phyloP scores from a whole-genome alignment of 2,113 vertebrate species.

The Atractosteus spatula region DNA sequence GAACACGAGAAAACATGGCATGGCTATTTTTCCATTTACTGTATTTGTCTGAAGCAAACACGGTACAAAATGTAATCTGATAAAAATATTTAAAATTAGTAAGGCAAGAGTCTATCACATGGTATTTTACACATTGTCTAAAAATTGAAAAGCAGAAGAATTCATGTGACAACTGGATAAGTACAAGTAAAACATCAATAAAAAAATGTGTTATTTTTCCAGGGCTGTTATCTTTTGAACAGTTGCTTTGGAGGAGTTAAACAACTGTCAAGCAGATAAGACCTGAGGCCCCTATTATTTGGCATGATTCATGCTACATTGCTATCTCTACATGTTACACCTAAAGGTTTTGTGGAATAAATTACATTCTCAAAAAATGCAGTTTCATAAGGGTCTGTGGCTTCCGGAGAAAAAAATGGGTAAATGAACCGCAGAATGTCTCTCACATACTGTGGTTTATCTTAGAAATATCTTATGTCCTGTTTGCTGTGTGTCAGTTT shows the following conservation, averaged over 20 bases:
- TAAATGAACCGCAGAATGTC: constrained; percentile 22
- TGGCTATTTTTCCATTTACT: too few relatives aligned
- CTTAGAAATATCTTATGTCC: too few relatives aligned
- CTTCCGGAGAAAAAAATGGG: constrained; percentile 5
- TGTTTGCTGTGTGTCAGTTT: too few relatives aligned
- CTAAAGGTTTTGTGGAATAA: constrained; percentile 2
- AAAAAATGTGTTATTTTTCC: neutral
- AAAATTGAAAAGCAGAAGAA: too few relatives aligned
- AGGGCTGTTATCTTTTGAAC: constrained; percentile 32
- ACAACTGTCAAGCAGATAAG: constrained; percentile 52
- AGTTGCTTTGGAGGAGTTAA: constrained; percentile 45
- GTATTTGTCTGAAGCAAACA: too few relatives aligned
- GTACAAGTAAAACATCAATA: neutral
- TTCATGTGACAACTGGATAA: too few relatives aligned
- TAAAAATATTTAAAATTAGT: too few relatives aligned
- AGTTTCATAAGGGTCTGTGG: neutral
- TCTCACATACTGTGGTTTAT: constrained; percentile 9
- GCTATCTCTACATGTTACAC: constrained; percentile 1
- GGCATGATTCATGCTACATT: constrained; percentile 26
- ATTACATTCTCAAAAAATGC: constrained; percentile 12
- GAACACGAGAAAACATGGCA: too few relatives aligned
- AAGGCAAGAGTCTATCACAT: too few relatives aligned
- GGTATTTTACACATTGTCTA: too few relatives aligned
- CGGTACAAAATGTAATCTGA: too few relatives aligned
- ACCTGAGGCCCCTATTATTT: constrained; percentile 58